Base-by-base conservation (phyloP, 92 coral and sea anemone species). In the Ricordea florida region DNA sequence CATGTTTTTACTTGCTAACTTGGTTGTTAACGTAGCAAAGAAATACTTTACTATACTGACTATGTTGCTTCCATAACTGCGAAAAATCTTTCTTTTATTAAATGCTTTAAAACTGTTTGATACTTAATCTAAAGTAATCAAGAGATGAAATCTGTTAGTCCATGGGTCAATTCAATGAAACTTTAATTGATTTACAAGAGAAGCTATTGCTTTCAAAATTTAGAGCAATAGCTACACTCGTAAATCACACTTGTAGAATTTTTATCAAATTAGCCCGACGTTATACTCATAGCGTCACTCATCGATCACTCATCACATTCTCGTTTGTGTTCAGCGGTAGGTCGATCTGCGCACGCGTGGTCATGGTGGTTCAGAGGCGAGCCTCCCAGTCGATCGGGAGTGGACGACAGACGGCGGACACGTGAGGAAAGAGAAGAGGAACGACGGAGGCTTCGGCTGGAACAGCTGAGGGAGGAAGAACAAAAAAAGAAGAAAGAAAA, bases 361-460 rank as follows among this genome's bases (percentile, higher is more conserved):
- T 78, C 92, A 0, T 57, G 83, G 87, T 83, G 92, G 92, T 87
- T 91, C 60, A 72, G 42, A 8, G 82, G 72, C 5, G 45, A 72
- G 45, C 87, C 97, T 73, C 87, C 81, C 16, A 38, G 62, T 23
- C 72, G 89, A 35, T 73, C 75, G 70, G 65, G 87, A 29, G 90
- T 90, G 15, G 90, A 83, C 29, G 93, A 91, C 60, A 76, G 90
- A 45, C 81, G 81, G 24, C 87, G 71, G 57, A 86, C 97, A 45
- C 80, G 97, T 20, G 90, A 91, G 35, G 87, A 77, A 16, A 74
- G 93, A 79, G 97, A 91, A 40, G 71, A 68, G 65, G 82, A 83
- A 46, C 64, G 85, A 8, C 52, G 79, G 33, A 59, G 92, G 44
- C 74, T 55, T 1, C 68, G 59, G 21, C 62, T 65, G 55, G 82